Evolutionary conservation across 2,888 invertebrate genomes (phyloP), one percentile per base, ranked within the genome.

Genomic region (Amiota mariae): DNA sequence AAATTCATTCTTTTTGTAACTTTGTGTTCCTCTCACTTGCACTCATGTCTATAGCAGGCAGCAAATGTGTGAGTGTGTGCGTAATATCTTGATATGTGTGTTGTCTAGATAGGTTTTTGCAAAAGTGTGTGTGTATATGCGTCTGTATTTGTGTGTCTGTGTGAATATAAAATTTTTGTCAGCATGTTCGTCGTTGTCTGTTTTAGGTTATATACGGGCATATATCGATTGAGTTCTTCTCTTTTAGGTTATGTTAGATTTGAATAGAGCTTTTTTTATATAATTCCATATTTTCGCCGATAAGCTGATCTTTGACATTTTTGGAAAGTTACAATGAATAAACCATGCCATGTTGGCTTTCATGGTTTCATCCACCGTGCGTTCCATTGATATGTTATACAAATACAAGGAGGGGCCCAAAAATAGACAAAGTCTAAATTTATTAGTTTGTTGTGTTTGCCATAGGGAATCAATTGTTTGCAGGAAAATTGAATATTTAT

Each of bases 191-290:
- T 36, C 36, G 18, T 13, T 0, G 46, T 47, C n/a, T 85, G 82
- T 83, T 85, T 80, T 80, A 84, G 86, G 83, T 84, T 84, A 84
- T 86, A 80, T 85, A 84, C 86, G 86, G 83, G 85, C 86, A 84
- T 86, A 80, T 84, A 84, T 84, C 83, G 83, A 84, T 84, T 84
- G 80, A 85, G 79, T 74, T 78, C 66, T 24, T 24, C 24, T 24
- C 24, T 73, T 81, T 82, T 72, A 79, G 83, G 83, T 84, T 84
- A 84, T 70, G 75, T 80, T 73, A 20, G 13, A 10, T 51, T 36
- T 36, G 36, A 13, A 61, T 36, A 66, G 67, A 72, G 36, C 36
- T 36, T 36, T 12, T 61, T 51, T 63, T 63, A 51, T 68, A 54
- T 36, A 54, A 54, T 18, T 18, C 59, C 59, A 18, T 18, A 20